Evolutionary conservation across 1,140 invertebrate genomes (phyloP).

Genomic region (Nymphalis io): DNA sequence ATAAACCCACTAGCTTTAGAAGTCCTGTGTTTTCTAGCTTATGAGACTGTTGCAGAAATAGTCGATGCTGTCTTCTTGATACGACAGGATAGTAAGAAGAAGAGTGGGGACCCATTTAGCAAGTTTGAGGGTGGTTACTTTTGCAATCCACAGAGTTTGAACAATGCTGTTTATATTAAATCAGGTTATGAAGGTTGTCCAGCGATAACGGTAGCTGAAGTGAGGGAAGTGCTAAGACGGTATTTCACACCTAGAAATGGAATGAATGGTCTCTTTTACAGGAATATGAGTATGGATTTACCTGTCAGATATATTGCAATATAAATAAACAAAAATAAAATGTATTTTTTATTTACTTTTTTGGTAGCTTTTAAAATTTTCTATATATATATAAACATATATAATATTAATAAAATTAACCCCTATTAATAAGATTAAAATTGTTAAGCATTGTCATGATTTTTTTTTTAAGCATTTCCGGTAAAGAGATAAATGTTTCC

Average conservation of each 20-base stretch:
- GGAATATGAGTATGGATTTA: slow-evolving; percentile 68
- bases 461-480: too few relatives aligned
- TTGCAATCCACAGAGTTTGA: slow-evolving; percentile 76
- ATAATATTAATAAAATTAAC: too few relatives aligned
- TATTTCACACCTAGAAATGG: slow-evolving; percentile 75
- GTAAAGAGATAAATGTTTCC: too few relatives aligned
- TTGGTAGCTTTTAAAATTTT: too few relatives aligned
- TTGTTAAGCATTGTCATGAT: too few relatives aligned
- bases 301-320: slow-evolving; percentile 63
- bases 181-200: slow-evolving; percentile 78
- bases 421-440: too few relatives aligned
- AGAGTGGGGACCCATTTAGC: slow-evolving; percentile 80
- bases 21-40: slow-evolving; percentile 85
- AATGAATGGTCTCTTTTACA: slow-evolving; percentile 73
- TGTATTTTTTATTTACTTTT: too few relatives aligned
- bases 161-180: slow-evolving; percentile 79
- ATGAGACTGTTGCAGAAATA: slow-evolving; percentile 87
- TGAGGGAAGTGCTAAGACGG: slow-evolving; percentile 80
- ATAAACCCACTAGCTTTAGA: slow-evolving; percentile 80
- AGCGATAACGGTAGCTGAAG: slow-evolving; percentile 80
- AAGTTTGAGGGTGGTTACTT: slow-evolving; percentile 80
- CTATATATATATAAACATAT: too few relatives aligned
- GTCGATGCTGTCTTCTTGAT: slow-evolving; percentile 85
- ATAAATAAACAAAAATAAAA: slow-evolving; percentile 31
- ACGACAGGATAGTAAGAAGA: slow-evolving; percentile 82